Conservation (phyloP, 2,888 invertebrate genomes). For the Alsophila aescularia region DNA sequence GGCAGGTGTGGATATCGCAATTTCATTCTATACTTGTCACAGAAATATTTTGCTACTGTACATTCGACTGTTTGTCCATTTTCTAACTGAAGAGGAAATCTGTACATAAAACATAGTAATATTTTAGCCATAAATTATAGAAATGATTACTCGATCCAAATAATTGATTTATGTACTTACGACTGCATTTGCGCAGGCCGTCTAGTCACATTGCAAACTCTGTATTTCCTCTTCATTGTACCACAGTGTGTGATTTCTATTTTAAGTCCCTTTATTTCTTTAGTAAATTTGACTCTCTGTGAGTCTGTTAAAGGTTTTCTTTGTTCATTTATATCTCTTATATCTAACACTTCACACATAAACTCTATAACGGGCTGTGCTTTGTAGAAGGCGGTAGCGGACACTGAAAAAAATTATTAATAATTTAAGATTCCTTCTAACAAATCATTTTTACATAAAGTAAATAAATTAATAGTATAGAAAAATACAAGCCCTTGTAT, state of each 20-base stretch:
- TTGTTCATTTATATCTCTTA: constrained; percentile 97
- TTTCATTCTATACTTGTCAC: constrained; percentile 99
- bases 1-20: constrained; percentile 98
- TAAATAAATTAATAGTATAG: no score
- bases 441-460: no score
- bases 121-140: no score
- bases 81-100: constrained; percentile 98
- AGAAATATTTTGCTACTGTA: constrained; percentile 99
- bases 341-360: constrained; percentile 99
- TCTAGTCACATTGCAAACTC: constrained; percentile 99
- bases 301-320: constrained; percentile 98
- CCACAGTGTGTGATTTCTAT: constrained; percentile 99
- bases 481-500: no score
- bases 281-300: constrained; percentile 99
- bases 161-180: constrained; percentile 83
- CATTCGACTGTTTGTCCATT: constrained; percentile 99
- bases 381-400: constrained; percentile 99
- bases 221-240: constrained; percentile 98
- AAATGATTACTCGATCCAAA: no score
- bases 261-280: constrained; percentile 99
- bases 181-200: constrained; percentile 99
- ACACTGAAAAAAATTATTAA: constrained; percentile 87
- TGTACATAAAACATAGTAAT: constrained; percentile 52
- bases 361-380: constrained; percentile 99
- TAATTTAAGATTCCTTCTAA: not conserved